Percentiles rank a stretch among this genome's conserved stretches.
Evolutionary conservation across 2,113 vertebrate genomes (phyloP).

Genomic region (Verasper variegatus): DNA sequence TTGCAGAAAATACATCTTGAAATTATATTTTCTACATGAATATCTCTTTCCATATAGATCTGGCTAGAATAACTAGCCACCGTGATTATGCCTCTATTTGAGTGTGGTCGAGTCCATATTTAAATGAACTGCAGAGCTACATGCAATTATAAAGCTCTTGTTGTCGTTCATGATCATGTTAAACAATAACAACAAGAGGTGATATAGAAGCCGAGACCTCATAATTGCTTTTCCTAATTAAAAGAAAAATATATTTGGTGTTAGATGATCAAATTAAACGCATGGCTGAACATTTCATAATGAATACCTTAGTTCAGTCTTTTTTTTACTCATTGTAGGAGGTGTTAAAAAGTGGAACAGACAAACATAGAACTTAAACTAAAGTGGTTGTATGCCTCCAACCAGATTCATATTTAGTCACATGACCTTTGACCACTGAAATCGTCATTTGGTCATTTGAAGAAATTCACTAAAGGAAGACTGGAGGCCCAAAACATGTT

Average conservation of each 20-base stretch:
- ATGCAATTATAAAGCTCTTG: background rate
- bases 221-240: conserved; percentile 1
- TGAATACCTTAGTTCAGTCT: conserved; percentile 27
- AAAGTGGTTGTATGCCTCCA: background rate
- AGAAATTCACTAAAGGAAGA: too few species aligned
- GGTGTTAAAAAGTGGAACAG: conserved; percentile 46
- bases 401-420: too few species aligned
- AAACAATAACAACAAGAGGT: background rate
- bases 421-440: too few species aligned
- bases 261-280: conserved; percentile 53
- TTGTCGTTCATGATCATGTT: conserved; percentile 5
- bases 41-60: background rate
- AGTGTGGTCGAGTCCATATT: background rate
- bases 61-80: background rate
- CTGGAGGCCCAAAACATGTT: too few species aligned
- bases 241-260: conserved; percentile 34
- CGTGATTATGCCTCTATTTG: background rate
- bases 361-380: conserved; percentile 1
- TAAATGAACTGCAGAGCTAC: background rate
- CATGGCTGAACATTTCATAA: conserved; percentile 52
- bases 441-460: too few species aligned
- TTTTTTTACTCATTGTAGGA: background rate
- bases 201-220: background rate
- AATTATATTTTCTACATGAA: too few species aligned
- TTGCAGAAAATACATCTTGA: background rate